Evolutionary conservation across 2,113 vertebrate species (phyloP), one percentile per base, ranked within the genome.

Genomic region (Rissa tridactyla): DNA sequence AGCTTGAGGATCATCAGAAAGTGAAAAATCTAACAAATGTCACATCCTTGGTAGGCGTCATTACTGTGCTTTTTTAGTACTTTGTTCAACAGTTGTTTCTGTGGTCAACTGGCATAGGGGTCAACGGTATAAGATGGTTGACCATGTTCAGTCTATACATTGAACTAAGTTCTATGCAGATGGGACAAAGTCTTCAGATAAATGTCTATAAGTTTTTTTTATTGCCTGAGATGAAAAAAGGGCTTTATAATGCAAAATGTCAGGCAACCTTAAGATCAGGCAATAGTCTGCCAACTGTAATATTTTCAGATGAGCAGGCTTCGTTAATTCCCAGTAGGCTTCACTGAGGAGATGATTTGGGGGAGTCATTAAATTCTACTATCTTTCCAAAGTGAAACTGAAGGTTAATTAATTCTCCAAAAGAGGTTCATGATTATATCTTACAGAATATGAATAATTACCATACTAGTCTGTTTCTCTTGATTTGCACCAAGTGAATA

Each of bases 391-490:
- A 93, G 77, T 44, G 72, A 94, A 90, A 72, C 20, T 82, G 84
- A 95, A 95, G 62, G 86, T 94, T 95, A 94, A 96, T 95, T 93
- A 94, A 83, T 90, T 90, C 76, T 70, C 71, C 17, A 88, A 73
- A 92, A 87, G 54, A 68, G 3, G 8, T 77, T 92, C 27, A 12
- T 65, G 49, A 44, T 77, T 89, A 23, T 73, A 62, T 89, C 32
- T 79, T 80, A 58, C 13, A 86, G 32, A 80, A 55, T 82, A 49
- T 65, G 34, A 95, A 79, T 76, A 85, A 87, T 87, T 89, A 66
- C 12, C 15, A 38, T 42, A 82, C 4, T 47, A 77, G 23, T 49
- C 70, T 87, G 46, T 75, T 93, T 94, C 77, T 51, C 57, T 93
- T 90, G 30, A 68, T 90, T 93, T 91, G 18, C 25, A 86, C 13